Evolutionary conservation across 2,113 vertebrate species (phyloP), one percentile per base, ranked within the genome.

Genomic region (Grantiella picta): DNA sequence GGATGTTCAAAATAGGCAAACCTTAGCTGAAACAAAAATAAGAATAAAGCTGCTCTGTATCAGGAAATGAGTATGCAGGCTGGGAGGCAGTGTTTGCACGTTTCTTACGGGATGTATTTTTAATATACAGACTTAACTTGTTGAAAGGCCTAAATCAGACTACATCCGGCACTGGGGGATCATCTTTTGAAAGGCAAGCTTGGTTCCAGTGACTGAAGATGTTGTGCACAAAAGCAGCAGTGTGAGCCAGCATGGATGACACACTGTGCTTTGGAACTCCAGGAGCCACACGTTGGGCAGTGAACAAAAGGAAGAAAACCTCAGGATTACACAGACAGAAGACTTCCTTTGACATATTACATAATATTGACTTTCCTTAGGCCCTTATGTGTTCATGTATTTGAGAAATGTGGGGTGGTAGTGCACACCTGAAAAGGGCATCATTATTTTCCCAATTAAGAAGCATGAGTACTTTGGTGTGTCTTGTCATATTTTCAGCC

Each of bases 381-480:
- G 63, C 54, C 35, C 1, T 0, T 18, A 12, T 4, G 22, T 7
- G 7, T 40, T 78, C 71, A 23, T 5, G 1, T 35, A 59, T 82
- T 89, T 81, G 68, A 93, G 90, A 80, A 88, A 81, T 53, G 60
- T 23, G 52, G 73, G 68, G 33, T 66, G 47, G 33, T 54, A 40
- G 10, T 11, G 38, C 14, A 42, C 28, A 54, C 40, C 88, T 35
- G 38, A 83, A 81, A 88, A 82, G 24, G 53, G 33, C 54, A 7
- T 66, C 63, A 63, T 82, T 94, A 89, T 64, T 89, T 90, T 89
- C 83, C 35, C 91, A 92, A 13, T 90, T 95, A 95, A 86, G 75
- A 20, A 69, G 14, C 28, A 45, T 75, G 75, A 94, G 31, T 49
- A 93, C 88, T 83, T 78, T 29, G 44, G 71, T 15, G 75, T 35